Evolutionary conservation across 2,797 vertebrate genomes (phyloP).

Genomic region (Amblyraja radiata): DNA sequence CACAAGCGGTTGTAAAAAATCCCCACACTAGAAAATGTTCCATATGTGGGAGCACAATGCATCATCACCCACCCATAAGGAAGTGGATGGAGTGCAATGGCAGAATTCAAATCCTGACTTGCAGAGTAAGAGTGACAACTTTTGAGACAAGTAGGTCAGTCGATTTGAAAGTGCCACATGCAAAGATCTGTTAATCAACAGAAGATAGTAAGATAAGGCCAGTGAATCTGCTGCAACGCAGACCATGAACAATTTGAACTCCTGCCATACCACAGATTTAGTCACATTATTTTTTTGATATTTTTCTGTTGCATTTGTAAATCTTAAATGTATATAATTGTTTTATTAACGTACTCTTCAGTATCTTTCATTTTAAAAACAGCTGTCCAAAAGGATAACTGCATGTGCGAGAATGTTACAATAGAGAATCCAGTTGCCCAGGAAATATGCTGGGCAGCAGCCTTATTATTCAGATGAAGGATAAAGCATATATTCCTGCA

Average conservation of each 20-base stretch:
- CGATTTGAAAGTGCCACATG: no score
- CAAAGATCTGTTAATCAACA: neutral
- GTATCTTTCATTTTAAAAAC: neutral
- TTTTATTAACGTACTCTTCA: neutral
- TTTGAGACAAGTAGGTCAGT: neutral
- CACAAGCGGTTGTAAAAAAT: neutral
- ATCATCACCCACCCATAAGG: neutral
- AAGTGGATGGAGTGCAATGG: neutral
- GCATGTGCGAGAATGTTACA: neutral
- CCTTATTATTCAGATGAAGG: neutral
- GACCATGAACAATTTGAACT: neutral
- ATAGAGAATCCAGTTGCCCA: neutral
- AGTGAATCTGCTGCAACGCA: constrained; percentile 21
- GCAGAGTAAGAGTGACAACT: neutral
- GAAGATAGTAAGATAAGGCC: neutral
- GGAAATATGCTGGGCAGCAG: neutral
- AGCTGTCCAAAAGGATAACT: neutral
- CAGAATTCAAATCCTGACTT: neutral
- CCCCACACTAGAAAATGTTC: neutral
- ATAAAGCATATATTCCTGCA: neutral
- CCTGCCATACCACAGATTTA: no score
- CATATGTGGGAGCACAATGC: neutral
- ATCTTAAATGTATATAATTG: neutral
- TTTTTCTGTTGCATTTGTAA: neutral
- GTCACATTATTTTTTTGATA: neutral